Evolutionary conservation across 2,888 invertebrate genomes (phyloP), one percentile per base, ranked within the genome.

Genomic region (Lathronympha strigana): DNA sequence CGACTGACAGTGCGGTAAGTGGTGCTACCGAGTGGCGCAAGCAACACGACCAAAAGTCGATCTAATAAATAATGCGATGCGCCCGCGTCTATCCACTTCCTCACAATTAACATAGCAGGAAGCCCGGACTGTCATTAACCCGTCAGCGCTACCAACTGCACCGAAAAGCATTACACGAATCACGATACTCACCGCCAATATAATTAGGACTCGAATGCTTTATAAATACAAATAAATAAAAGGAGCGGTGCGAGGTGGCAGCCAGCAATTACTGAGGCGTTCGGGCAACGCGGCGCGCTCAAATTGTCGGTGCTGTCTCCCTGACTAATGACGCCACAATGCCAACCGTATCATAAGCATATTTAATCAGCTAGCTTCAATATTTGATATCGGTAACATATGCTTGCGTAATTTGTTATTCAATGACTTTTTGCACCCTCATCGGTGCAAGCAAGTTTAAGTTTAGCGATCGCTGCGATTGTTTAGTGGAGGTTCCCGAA

Each of bases 221-320:
- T 84, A 88, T 87, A 90, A 90, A 89, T 86, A 90, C 84, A 88
- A 88, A 90, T 90, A 91, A 90, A 90, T 90, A 90, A 89, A 89
- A 84, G 83, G 79, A 80, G 82, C 83, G 76, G 79, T 79, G 80
- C 78, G 85, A 85, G 83, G 86, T 90, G 90, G 90, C 90, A 90
- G 86, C 79, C 83, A 73, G 81, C 88, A 90, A 91, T 90, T 91
- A 83, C 79, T 76, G 78, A 80, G 77, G 83, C 83, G 83, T 82
- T 76, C 81, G 76, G 73, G 69, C 69, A 73, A 76, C 73, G 75
- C 76, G 76, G 71, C 73, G 76, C 76, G 80, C 70, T 83, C 85
- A 90, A 91, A 91, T 91, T 91, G 85, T 88, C 76, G 84, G 81
- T 88, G 73, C 75, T 82, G 84, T 86, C 85, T 87, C 86, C 72